Conservation (phyloP, 2,888 invertebrate genomes). For the Phania funesta region DNA sequence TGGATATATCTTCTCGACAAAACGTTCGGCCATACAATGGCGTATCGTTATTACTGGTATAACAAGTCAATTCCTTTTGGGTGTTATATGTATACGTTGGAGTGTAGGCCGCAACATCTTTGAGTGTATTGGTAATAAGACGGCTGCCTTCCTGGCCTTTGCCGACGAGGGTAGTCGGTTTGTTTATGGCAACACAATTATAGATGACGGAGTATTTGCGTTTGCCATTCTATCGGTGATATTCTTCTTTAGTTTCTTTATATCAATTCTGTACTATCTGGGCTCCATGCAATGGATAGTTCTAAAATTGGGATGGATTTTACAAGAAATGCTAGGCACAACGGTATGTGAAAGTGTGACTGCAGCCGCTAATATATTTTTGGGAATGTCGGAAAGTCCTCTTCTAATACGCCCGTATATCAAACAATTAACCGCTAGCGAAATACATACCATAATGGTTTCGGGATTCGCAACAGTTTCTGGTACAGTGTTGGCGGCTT, state of each 20-base stretch:
- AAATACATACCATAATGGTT: constrained; percentile 95
- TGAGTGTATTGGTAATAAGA: constrained; percentile 83
- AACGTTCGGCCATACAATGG: constrained; percentile 86
- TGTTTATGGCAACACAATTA: constrained; percentile 88
- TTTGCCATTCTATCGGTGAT: constrained; percentile 95
- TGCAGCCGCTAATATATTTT: constrained; percentile 95
- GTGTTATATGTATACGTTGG: constrained; percentile 92
- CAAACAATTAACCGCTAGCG: constrained; percentile 90
- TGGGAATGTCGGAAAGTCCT: constrained; percentile 96
- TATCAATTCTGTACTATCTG: constrained; percentile 93
- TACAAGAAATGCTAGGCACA: constrained; percentile 88
- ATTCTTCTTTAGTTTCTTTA: constrained; percentile 95
- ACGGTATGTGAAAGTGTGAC: constrained; percentile 97
- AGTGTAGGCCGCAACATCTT: constrained; percentile 86
- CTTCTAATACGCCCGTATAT: constrained; percentile 94
- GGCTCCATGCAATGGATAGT: constrained; percentile 94
- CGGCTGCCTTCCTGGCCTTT: constrained; percentile 89
- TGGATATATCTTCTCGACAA: constrained; percentile 84
- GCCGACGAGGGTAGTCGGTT: constrained; percentile 90
- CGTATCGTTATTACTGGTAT: constrained; percentile 90
- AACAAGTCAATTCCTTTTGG: constrained; percentile 91
- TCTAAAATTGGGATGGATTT: constrained; percentile 88
- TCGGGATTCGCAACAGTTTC: constrained; percentile 98
- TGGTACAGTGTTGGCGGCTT: constrained; percentile 95
- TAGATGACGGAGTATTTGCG: constrained; percentile 86